A percentile compares a stretch with the other conserved stretches of the same genome.
Evolutionary conservation across 2,888 invertebrate genomes (phyloP).

Genomic region (Heterodera filipjevi): DNA sequence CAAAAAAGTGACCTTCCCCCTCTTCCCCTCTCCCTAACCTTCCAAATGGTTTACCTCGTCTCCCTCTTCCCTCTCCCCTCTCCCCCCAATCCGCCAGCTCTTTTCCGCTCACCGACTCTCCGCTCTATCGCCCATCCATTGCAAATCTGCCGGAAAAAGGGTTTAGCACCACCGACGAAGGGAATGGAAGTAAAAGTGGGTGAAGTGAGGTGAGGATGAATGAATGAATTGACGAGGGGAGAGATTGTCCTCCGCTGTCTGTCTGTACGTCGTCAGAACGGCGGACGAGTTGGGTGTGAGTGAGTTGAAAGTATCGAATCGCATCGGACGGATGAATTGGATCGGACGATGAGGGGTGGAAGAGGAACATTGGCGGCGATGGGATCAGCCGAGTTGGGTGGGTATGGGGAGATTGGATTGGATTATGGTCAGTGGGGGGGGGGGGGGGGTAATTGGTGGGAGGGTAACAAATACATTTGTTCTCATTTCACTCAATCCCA

Average conservation of each 20-base stretch:
- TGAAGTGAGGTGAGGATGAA: not conserved
- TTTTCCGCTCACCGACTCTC: slow-evolving; percentile 8
- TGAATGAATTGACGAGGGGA: not conserved
- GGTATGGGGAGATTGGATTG: not conserved
- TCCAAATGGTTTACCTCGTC: slow-evolving; percentile 14
- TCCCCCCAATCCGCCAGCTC: slow-evolving; percentile 12
- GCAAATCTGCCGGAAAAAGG: slow-evolving; percentile 24
- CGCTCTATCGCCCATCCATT: slow-evolving; percentile 28
- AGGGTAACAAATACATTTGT: not conserved
- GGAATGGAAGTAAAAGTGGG: not conserved
- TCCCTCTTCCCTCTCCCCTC: not conserved
- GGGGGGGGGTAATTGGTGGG: not conserved
- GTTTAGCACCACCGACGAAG: slow-evolving; percentile 8
- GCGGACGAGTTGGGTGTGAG: not conserved
- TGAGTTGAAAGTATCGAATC: not conserved
- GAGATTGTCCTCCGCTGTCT: not conserved
- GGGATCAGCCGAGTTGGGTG: not conserved
- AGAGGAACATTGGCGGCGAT: not conserved
- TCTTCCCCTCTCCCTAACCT: not conserved
- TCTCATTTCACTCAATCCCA: not conserved
- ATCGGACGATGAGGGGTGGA: not conserved
- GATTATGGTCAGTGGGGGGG: not conserved
- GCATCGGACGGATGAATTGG: not conserved
- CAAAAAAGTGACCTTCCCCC: slow-evolving; percentile 14
- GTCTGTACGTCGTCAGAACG: not conserved